These are phyloP conservation scores for Enchytraeus crypticus DNA, from an alignment of 2,888 invertebrate species.

Conservation along the genomic window DNA sequence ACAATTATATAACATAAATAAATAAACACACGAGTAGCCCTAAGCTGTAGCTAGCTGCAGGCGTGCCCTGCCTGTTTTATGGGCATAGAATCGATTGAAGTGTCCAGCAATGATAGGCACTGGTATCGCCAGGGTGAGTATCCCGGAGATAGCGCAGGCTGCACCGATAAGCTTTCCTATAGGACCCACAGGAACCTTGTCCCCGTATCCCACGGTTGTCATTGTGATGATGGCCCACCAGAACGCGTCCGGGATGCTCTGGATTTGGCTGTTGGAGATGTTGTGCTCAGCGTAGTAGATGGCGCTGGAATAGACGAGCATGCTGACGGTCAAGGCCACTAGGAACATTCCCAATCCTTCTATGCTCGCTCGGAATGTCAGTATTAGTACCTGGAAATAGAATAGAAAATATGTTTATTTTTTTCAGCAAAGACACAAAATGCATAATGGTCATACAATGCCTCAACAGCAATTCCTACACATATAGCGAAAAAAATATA, in stretches of 20 bases:
- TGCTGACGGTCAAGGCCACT: conserved; percentile 37
- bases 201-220: conserved; percentile 47
- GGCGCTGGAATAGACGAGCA: conserved; percentile 39
- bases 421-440: too few species aligned
- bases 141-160: conserved; percentile 49
- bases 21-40: too few species aligned
- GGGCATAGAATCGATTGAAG: conserved; percentile 34
- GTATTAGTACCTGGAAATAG: conserved; percentile 27
- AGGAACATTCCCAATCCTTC: conserved; percentile 40
- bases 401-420: neutral
- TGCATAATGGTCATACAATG: neutral
- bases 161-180: conserved; percentile 45
- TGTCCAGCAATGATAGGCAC: conserved; percentile 52
- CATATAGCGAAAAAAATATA: neutral
- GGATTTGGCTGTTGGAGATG: conserved; percentile 30
- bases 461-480: neutral
- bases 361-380: conserved; percentile 37
- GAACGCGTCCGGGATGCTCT: conserved; percentile 42
- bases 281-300: conserved; percentile 40
- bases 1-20: too few species aligned
- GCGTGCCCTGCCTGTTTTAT: conserved; percentile 25
- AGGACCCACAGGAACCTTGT: conserved; percentile 44
- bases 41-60: neutral
- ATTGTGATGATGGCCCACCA: conserved; percentile 46
- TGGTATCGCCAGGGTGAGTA: conserved; percentile 50